Conservation (phyloP, 2,888 invertebrate genomes). For the Lasioglossum oenotherae region DNA sequence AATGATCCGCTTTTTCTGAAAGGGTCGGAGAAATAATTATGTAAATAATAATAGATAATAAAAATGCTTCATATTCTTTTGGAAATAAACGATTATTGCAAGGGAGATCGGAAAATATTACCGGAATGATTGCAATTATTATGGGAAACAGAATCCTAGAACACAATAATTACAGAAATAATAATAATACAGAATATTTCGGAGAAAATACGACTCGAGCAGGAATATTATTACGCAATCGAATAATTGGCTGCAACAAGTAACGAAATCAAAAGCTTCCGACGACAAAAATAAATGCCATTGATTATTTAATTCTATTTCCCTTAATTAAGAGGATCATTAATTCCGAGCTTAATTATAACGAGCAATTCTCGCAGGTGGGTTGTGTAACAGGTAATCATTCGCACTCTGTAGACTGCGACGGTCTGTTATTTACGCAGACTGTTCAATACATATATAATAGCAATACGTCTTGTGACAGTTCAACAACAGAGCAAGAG, state of each 20-base stretch:
- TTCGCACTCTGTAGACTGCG: background rate
- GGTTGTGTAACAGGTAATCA: conserved; percentile 2
- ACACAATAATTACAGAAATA: background rate
- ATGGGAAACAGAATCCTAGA: background rate
- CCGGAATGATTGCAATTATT: background rate
- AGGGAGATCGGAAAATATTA: background rate
- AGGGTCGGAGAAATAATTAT: no score
- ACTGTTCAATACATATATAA: conserved; percentile 7
- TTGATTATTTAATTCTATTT: background rate
- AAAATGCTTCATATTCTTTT: background rate
- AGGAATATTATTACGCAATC: background rate
- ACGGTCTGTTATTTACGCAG: background rate
- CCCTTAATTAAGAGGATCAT: background rate
- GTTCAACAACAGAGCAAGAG: background rate
- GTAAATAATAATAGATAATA: background rate
- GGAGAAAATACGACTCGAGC: no score
- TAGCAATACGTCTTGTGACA: background rate
- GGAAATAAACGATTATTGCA: background rate
- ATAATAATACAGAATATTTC: background rate
- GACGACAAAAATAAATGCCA: background rate
- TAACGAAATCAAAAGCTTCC: background rate
- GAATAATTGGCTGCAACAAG: background rate
- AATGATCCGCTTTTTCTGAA: no score
- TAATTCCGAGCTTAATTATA: background rate
- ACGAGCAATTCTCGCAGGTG: background rate